phyloP scores from a whole-genome alignment of 2,888 invertebrate species.

The Bembecia ichneumoniformis region DNA sequence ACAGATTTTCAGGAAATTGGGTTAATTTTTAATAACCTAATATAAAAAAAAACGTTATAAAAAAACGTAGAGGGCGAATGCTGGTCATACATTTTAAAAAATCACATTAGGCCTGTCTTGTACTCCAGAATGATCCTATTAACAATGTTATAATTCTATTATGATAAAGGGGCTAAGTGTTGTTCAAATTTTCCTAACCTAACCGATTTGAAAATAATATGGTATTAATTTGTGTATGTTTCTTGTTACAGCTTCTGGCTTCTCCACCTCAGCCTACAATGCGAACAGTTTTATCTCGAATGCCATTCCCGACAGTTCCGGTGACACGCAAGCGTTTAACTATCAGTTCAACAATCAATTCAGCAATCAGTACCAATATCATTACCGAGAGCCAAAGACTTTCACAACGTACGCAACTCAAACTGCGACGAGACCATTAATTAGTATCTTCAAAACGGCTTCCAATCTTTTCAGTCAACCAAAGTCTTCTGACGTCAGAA shows the following conservation, averaged over 20 bases:
- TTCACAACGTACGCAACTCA: constrained; percentile 27
- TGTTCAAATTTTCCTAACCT: too few species aligned
- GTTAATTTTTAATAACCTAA: too few species aligned
- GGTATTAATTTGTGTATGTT: constrained; percentile 1
- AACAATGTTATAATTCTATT: too few species aligned
- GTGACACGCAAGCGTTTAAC: constrained; percentile 48
- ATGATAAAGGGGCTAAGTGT: too few species aligned
- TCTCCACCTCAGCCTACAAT: constrained; percentile 54
- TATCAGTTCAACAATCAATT: constrained; percentile 48
- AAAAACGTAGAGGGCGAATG: too few species aligned
- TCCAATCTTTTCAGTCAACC: constrained; percentile 54
- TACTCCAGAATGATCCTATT: too few species aligned
- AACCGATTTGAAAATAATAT: too few species aligned
- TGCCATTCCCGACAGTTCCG: constrained; percentile 68
- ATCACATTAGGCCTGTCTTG: too few species aligned
- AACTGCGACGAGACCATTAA: constrained; percentile 57
- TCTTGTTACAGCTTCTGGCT: constrained; percentile 48
- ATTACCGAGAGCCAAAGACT: constrained; percentile 32
- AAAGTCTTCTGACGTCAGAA: constrained; percentile 50
- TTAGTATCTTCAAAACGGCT: constrained; percentile 61
- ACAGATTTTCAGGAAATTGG: too few species aligned
- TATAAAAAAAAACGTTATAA: too few species aligned
- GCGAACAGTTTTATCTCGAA: constrained; percentile 67
- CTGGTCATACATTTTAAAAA: too few species aligned
- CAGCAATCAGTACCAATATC: constrained; percentile 44